Percentiles rank a stretch among this genome's conserved stretches.
Conservation (phyloP, 2,113 vertebrate genomes). For the Acinonyx jubatus region DNA sequence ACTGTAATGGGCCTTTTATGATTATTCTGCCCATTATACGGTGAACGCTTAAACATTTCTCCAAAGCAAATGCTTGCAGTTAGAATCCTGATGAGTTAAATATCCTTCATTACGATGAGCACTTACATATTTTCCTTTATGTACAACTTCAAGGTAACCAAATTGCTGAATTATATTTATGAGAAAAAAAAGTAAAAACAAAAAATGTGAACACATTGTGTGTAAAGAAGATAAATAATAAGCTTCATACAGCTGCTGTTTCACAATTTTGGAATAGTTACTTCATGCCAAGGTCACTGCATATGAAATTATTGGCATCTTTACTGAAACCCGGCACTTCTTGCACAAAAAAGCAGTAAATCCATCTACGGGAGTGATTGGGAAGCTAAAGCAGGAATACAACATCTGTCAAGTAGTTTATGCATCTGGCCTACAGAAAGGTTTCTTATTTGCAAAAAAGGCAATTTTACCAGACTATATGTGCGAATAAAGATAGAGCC, state of each 20-base stretch:
- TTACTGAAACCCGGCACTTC: conserved; percentile 58
- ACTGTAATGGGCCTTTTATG: conserved; percentile 43
- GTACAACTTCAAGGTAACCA: conserved; percentile 47
- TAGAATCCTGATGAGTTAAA: conserved; percentile 68
- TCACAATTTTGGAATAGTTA: conserved; percentile 59
- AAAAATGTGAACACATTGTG: conserved; percentile 34
- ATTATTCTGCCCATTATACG: conserved; percentile 46
- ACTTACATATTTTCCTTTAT: conserved; percentile 42
- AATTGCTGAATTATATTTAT: conserved; percentile 54
- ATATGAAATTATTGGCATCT: conserved; percentile 62
- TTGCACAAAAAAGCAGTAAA: conserved; percentile 8
- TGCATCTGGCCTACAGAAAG: conserved; percentile 34
- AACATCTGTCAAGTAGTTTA: conserved; percentile 64
- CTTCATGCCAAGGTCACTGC: conserved; percentile 37
- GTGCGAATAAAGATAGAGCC: background rate
- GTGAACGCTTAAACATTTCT: conserved; percentile 55
- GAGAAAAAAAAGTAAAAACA: background rate
- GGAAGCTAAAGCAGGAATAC: conserved; percentile 19
- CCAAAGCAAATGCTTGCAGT: conserved; percentile 58
- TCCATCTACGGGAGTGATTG: conserved; percentile 57
- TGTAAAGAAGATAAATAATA: conserved; percentile 51
- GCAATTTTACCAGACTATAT: background rate
- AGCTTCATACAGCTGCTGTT: conserved; percentile 55
- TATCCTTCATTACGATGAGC: conserved; percentile 19
- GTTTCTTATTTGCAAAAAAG: conserved; percentile 10